Conservation (phyloP, 2,113 vertebrate species). For the Myiozetetes cayanensis region DNA sequence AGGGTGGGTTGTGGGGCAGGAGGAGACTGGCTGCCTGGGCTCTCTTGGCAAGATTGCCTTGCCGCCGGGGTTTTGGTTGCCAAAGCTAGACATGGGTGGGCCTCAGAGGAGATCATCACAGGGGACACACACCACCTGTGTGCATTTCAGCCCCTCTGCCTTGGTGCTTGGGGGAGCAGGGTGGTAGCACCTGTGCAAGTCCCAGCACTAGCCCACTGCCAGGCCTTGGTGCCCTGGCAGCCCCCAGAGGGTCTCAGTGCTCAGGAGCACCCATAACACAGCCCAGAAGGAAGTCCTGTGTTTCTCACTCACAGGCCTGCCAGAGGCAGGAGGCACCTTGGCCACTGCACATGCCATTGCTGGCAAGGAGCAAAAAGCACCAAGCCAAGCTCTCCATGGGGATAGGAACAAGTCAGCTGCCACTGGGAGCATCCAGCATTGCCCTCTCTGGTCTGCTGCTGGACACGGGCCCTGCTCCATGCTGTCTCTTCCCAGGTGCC, state of each 20-base stretch:
- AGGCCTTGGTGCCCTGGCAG: neutral
- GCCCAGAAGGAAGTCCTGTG: neutral
- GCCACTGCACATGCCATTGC: rapidly evolving
- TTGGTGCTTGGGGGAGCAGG: neutral
- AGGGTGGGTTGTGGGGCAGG: neutral
- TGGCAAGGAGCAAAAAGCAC: neutral
- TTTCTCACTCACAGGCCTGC: neutral
- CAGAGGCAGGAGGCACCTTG: neutral
- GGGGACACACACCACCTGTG: no score
- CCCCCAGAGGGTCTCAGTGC: neutral
- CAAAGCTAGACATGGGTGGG: neutral
- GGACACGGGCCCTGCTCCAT: neutral
- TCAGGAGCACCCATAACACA: rapidly evolving
- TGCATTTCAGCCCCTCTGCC: neutral
- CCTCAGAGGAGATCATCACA: neutral
- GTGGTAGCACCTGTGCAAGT: neutral
- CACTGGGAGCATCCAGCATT: neutral
- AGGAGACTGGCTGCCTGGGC: neutral
- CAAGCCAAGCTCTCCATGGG: neutral
- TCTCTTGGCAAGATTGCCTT: neutral
- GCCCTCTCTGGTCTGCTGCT: neutral
- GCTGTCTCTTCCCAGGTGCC: neutral
- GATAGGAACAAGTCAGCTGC: neutral
- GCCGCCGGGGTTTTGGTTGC: neutral
- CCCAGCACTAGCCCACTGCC: neutral